Base-by-base conservation (phyloP, 2,797 vertebrate genomes). In the Ptychadena robeensis region DNA sequence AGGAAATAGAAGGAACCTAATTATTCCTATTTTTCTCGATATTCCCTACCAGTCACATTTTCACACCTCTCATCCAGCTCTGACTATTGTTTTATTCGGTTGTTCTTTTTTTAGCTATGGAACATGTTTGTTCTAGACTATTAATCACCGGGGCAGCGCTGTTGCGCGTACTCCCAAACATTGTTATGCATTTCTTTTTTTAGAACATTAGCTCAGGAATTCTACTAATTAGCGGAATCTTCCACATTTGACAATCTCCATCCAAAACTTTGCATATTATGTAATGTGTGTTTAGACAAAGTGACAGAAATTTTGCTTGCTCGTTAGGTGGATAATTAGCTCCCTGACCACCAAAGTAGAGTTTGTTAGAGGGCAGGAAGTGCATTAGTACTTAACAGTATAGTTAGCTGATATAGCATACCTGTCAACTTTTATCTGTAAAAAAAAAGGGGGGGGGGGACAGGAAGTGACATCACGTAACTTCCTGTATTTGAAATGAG, bases 191-290 rank as follows among this genome's bases (percentile, higher is more conserved):
- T 48, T 66, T 53, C 71, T 81, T 65, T 81, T 81, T 70, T 73
- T 73, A 44, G 57, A 72, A 65, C 11, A 66, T 68, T 27, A 75
- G 72, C 44, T 67, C 25, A 44, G 31, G 38, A 37, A 25, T 71
- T 63, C 76, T 71, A 67, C 81, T 68, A 77, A 69, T 70, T 77
- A 77, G 68, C 44, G 12, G 64, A 82, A 74, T 75, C 64, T 59
- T 75, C n/a, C 15, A 5, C 11, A 53, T 66, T 37, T 57, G 35
- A 32, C 61, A n/a, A 27, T 57, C 40, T 12, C 18, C 57, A 27
- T 67, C 61, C 57, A 68, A 31, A 69, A 68, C 48, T 6, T 57
- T 48, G 27, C 35, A 27, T 31, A 35, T 53, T 77, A 11, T 67
- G 35, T 1, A 34, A 18, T 66, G 27, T 48, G 35, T 34, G 22